A percentile compares a stretch with the other conserved stretches of the same genome.
Conservation (phyloP, 2,113 vertebrate species). For the Protobothrops mucrosquamatus region DNA sequence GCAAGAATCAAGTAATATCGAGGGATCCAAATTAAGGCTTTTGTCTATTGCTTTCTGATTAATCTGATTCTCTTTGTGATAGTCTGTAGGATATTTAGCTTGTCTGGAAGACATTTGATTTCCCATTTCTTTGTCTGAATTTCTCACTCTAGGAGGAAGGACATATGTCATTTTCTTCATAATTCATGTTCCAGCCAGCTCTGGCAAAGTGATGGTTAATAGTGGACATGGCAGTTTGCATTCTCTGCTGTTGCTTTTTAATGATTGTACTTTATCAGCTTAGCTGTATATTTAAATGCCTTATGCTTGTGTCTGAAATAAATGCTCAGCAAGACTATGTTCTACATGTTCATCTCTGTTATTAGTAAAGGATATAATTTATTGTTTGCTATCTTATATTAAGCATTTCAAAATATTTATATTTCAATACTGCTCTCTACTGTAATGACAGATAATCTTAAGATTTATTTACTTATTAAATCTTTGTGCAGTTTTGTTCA, state of each 20-base stretch:
- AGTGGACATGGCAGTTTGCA: too few relatives aligned
- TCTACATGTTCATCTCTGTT: too few relatives aligned
- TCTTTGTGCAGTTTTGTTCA: neutral
- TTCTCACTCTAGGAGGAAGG: neutral
- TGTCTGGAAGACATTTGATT: neutral
- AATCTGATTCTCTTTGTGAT: neutral
- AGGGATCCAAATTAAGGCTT: neutral
- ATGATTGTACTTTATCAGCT: neutral
- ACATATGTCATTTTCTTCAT: neutral
- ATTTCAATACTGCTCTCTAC: neutral
- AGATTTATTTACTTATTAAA: neutral
- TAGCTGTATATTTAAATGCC: neutral
- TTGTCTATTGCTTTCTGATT: neutral
- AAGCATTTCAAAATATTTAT: neutral
- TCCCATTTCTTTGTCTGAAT: neutral
- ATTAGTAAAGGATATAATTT: fast-evolving
- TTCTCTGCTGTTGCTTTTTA: neutral
- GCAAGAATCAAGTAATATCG: neutral
- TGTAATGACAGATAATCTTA: neutral
- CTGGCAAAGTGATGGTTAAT: neutral
- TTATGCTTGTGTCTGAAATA: neutral
- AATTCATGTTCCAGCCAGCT: neutral
- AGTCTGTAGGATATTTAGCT: neutral
- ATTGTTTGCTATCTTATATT: neutral
- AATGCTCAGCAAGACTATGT: fast-evolving